Base-by-base conservation (phyloP, 2,113 vertebrate species). In the Menidia beryllina region DNA sequence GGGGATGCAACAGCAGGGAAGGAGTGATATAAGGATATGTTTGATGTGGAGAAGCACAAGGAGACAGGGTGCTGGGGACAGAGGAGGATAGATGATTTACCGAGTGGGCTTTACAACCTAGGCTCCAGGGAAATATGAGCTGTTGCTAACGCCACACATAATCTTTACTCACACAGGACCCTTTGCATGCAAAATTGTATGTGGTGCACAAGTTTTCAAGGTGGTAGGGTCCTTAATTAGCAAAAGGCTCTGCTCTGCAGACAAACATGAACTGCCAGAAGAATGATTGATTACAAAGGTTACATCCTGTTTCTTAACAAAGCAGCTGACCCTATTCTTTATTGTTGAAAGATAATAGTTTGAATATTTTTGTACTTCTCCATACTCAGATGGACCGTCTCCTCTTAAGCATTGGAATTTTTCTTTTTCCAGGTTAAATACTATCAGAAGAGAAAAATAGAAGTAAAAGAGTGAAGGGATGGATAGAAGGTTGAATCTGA, bases 41-140 rank as follows among this genome's bases (percentile, higher is more conserved):
- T 71, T 61, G 66, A 74, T 53, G 58, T 79, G 61, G 52, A 66
- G 60, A 45, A 41, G 19, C 70, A 62, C 56, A 54, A 53, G 57
- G 71, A 50, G 50, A 34, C 30, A 65, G 70, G 27, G 25, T 54
- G 56, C 50, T 65, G 69, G 79, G 77, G 72, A 86, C 72, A 76
- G 71, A 73, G 70, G 75, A 74, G 81, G 70, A 78, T 56, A 62
- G 71, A 86, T 86, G 82, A 88, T 89, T 90, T 89, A 89, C 54
- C 81, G 81, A 87, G 72, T 78, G 75, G 77, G 81, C 78, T 88
- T 83, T 85, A 77, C 83, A 82, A 79, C 72, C 65, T 41, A 48
- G 73, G 68, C 87, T 87, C 85, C 48, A 67, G 87, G 89, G 86
- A 89, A 89, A 88, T 89, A 85, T 83, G 74, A 85, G 74, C 69